Base-by-base conservation (phyloP, 2,797 vertebrate genomes). In the Channallabes apus region DNA sequence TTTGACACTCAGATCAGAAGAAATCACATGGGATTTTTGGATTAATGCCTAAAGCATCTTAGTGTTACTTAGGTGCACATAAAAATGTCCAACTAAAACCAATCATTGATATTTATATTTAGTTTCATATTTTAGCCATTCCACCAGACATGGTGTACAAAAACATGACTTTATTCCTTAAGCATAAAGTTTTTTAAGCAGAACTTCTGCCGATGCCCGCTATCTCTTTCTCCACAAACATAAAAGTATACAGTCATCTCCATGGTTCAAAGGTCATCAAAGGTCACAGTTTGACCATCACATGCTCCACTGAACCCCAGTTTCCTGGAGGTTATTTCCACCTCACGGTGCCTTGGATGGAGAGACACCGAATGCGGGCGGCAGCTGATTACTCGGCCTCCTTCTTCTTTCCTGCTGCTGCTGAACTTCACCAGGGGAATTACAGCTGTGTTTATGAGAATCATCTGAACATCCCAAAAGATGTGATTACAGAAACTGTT, bases 401-500 rank as follows among this genome's bases (percentile, higher is more conserved):
- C 86, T 92, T 89, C 62, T 38, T 2, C 1, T 87, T 88, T 68
- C 17, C 73, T 62, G 82, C 69, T 20, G 83, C 82, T 38, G 76
- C 88, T 0, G 18, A 86, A 24, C 1, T 64, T 32, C 59, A 87
- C 65, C 29, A 77, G 32, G 90, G 90, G 56, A 88, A 82, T 73
- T 90, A 88, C 88, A 83, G 84, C 84, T 91, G 91, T 62, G 72
- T 86, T 58, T 90, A 90, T 67, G 67, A 87, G 29, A 88, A 88
- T 71, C 79, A 54, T n/a, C 71, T 88, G 24, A 59, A 18, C 14
- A 38, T 78, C 20, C 56, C 35, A 14, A 3, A 0, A 17, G 29
- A 38, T 2, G 0, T 9, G 80, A 35, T 71, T n/a, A 54, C 54
- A 35, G 20, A 6, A 35, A 0, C 24, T 12, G 15, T 29, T 20